phyloP scores from a whole-genome alignment of 2,797 vertebrate genomes.

The Lophotriccus pileatus region DNA sequence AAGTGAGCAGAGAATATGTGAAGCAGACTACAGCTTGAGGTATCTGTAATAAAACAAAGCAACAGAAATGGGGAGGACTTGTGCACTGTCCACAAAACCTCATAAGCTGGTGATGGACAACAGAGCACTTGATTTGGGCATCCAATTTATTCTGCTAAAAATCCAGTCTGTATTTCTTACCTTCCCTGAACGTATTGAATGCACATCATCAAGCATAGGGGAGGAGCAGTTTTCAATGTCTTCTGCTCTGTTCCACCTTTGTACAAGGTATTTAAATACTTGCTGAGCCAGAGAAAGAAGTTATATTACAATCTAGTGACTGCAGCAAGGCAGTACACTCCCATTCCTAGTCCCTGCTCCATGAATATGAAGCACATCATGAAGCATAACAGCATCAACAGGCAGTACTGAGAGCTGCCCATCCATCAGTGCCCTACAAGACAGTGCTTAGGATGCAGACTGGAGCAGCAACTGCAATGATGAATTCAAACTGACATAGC shows the following conservation, averaged over 20 bases:
- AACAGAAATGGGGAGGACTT: neutral
- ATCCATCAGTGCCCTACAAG: neutral
- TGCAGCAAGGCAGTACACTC: neutral
- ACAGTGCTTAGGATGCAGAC: neutral
- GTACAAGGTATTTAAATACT: neutral
- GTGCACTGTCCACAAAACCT: neutral
- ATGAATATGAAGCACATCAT: neutral
- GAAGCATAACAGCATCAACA: neutral
- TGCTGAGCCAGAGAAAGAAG: neutral
- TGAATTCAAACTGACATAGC: neutral
- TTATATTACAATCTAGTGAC: neutral
- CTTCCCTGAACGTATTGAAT: neutral
- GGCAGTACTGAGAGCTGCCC: neutral
- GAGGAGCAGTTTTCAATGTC: neutral
- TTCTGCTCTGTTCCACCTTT: neutral
- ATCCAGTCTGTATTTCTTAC: neutral
- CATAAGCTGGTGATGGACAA: neutral
- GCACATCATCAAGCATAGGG: neutral
- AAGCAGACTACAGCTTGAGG: neutral
- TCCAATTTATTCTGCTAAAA: neutral
- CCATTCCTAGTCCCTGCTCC: neutral
- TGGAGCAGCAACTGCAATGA: neutral
- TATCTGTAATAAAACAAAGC: neutral
- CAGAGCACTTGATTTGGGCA: neutral
- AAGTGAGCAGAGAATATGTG: neutral